phyloP scores from a whole-genome alignment of 2,888 invertebrate genomes.

The Ectemnius lituratus region DNA sequence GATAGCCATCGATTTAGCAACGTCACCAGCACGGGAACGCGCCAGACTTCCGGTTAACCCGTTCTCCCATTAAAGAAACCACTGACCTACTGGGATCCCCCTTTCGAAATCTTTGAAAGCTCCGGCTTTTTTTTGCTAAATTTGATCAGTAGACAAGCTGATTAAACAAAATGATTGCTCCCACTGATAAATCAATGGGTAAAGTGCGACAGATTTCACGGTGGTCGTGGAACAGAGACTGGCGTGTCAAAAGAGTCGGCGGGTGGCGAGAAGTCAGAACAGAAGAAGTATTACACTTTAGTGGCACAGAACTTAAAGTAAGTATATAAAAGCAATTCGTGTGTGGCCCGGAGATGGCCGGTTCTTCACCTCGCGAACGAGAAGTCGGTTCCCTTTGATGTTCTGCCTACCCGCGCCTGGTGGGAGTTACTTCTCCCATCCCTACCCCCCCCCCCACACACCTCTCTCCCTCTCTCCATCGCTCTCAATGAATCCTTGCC shows the following conservation, averaged over 20 bases:
- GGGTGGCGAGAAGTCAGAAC: conserved; percentile 31
- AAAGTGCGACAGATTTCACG: too few species aligned
- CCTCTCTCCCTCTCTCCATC: conserved; percentile 29
- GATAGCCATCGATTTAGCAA: conserved; percentile 38
- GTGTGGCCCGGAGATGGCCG: conserved; percentile 78
- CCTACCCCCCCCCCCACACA: conserved; percentile 49
- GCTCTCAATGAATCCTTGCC: too few species aligned
- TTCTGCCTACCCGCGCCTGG: conserved; percentile 71
- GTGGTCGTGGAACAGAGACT: too few species aligned
- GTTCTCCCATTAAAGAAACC: too few species aligned
- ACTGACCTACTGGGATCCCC: too few species aligned
- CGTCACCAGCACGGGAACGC: conserved; percentile 26
- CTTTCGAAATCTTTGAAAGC: too few species aligned
- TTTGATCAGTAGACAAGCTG: not conserved
- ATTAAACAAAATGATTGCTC: too few species aligned
- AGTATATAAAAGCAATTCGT: conserved; percentile 78
- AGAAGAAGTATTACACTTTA: conserved; percentile 70
- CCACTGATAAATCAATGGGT: too few species aligned
- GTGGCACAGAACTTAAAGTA: conserved; percentile 71
- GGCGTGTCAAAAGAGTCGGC: not conserved
- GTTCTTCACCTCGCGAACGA: conserved; percentile 78
- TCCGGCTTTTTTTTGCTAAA: not conserved
- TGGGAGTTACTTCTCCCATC: conserved; percentile 67
- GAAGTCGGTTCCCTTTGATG: conserved; percentile 77
- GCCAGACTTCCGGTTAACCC: conserved; percentile 23